Evolutionary conservation across 2,888 invertebrate genomes (phyloP), one percentile per base, ranked within the genome.

Genomic region (Pristionchus exspectatus): DNA sequence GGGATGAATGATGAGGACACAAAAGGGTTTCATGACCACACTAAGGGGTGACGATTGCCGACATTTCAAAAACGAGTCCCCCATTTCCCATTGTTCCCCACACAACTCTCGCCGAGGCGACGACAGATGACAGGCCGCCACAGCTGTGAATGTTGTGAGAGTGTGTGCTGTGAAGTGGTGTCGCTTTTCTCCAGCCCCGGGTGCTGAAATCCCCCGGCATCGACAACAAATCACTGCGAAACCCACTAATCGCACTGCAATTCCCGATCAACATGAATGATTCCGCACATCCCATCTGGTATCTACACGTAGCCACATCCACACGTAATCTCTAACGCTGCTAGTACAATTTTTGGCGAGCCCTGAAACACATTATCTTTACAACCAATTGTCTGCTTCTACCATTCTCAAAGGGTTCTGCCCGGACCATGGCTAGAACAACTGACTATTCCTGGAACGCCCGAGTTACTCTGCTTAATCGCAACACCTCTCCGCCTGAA

Each of bases 111-210:
- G 10, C 66, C n/a, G 44, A 50, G 44, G 44, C 44, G 44, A 50
- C 44, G 44, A 50, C 44, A 50, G 44, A 50, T 50, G 72, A 72
- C 33, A 59, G 38, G 4, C 18, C 21, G 74, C 38, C 74, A 38
- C 38, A 74, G 74, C 74, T 74, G 74, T 74, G 74, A 74, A 74
- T 74, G 74, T 74, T 74, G 74, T 74, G 74, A 21, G 38, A 74
- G 33, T 72, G 18, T 69, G 66, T 50, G 44, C 44, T 66, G 74
- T 74, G 74, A 74, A 38, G 74, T 74, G 74, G 74, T 74, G 74
- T 74, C 74, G 30, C 38, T 38, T 63, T 74, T 33, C 74, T 38
- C 38, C 21, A 5, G 14, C 72, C 27, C 14, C 33, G 14, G 44
- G 44, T 50, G 44, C 69, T 33, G 69, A 72, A 16, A 69, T 50